phyloP scores from a whole-genome alignment of 2,797 vertebrate genomes.

The Aselliscus stoliczkanus region DNA sequence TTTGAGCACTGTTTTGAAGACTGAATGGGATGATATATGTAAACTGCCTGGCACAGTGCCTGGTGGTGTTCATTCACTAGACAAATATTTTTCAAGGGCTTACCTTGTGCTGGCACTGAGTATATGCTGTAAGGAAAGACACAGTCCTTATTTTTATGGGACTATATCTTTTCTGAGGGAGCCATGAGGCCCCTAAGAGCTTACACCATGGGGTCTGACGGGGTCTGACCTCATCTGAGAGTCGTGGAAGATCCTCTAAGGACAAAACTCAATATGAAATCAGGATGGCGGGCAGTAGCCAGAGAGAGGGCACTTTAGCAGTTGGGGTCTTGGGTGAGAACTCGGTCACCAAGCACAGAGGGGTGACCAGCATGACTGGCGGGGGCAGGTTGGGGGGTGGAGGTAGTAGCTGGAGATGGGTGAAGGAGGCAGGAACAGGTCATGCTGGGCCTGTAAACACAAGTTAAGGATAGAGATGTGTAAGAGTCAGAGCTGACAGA shows the following conservation, averaged over 20 bases:
- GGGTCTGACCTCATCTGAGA: neutral
- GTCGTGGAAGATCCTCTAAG: neutral
- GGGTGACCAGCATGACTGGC: neutral
- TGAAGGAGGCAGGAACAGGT: neutral
- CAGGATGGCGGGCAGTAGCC: neutral
- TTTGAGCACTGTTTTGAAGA: neutral
- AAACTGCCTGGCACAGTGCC: fast-evolving
- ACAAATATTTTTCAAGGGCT: too few relatives aligned
- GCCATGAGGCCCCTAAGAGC: neutral
- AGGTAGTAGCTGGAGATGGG: neutral
- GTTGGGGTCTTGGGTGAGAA: neutral
- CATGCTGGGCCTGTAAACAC: neutral
- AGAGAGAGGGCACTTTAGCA: neutral
- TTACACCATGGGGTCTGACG: neutral
- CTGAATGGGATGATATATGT: neutral
- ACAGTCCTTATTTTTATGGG: neutral
- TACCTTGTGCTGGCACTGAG: neutral
- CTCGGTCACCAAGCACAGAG: neutral
- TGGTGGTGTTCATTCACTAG: neutral
- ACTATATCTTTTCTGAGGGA: neutral
- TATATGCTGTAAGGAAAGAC: neutral
- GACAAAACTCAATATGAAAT: neutral
- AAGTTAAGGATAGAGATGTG: neutral
- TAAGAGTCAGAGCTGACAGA: neutral
- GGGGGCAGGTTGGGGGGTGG: neutral